Conservation (phyloP, 1,140 invertebrate species). For the Atopsyche davidsoni region DNA sequence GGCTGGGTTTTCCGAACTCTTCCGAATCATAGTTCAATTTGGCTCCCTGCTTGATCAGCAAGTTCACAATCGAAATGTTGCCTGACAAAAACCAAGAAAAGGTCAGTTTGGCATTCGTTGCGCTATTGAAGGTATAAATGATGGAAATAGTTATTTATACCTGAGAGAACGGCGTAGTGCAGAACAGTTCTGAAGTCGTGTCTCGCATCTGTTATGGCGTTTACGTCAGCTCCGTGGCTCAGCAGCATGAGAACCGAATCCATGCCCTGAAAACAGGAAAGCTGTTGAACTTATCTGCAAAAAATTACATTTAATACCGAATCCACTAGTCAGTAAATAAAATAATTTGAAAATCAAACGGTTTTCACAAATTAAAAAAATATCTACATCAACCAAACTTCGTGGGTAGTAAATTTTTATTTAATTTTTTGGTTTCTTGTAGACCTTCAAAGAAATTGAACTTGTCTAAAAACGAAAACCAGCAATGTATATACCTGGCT, state of each 20-base stretch:
- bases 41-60: constrained; percentile 77
- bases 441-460: too few relatives aligned
- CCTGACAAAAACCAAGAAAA: constrained; percentile 33
- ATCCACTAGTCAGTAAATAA: too few relatives aligned
- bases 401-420: too few relatives aligned
- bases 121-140: background rate
- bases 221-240: constrained; percentile 73
- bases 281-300: too few relatives aligned
- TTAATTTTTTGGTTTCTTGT: too few relatives aligned
- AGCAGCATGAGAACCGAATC: constrained; percentile 70
- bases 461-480: too few relatives aligned
- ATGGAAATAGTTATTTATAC: constrained; percentile 33
- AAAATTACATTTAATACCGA: too few relatives aligned
- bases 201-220: constrained; percentile 71
- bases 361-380: too few relatives aligned
- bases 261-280: constrained; percentile 59
- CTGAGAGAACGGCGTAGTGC: constrained; percentile 81
- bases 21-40: constrained; percentile 57
- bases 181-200: constrained; percentile 79
- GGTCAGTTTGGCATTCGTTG: too few relatives aligned
- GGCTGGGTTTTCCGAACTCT: constrained; percentile 73
- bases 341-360: too few relatives aligned
- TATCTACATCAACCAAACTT: too few relatives aligned
- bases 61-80: constrained; percentile 69
- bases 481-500: constrained; percentile 57